Evolutionary conservation across 2,113 vertebrate species (phyloP), one percentile per base, ranked within the genome.

Genomic region (Lophochroa leadbeateri): DNA sequence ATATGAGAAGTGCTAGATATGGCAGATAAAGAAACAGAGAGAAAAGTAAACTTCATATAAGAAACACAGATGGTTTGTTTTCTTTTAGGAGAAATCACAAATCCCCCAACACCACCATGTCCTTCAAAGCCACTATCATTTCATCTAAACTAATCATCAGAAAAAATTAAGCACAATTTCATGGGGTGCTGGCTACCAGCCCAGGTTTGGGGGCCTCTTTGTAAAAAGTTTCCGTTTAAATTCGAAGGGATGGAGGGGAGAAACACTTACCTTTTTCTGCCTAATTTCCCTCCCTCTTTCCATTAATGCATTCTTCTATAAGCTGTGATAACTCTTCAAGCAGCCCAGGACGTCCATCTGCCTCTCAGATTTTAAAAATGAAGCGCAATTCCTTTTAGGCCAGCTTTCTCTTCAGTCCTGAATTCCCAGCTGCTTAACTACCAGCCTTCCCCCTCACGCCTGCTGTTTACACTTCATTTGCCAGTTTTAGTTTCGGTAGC

Each of bases 381-480:
- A 94, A 94, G 71, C 2, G 9, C 88, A 89, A 13, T 91, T 90
- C 91, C 91, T 96, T 90, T 79, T 65, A 79, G 57, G 55, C 84
- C 11, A 13, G 37, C 65, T 97, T 96, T 82, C 85, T 90, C 93
- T 92, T 85, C 79, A 61, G 82, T 64, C 37, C 85, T 52, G 75
- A 83, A 88, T 81, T 91, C 89, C 75, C 94, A 90, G 95, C 92
- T 91, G 92, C 91, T 85, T 94, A 83, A 96, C 89, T 96, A 76
- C 76, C 90, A 92, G 89, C 85, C 60, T 86, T 80, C 83, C 81
- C 86, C 74, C 64, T 78, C 77, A 77, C 27, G 37, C 65, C 83
- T 86, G 52, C 76, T n/a, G 68, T 90, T 95, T 88, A 80, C 84
- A 85, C 80, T 90, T 80, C 27, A 46, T 70, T 75, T 67, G 31